Evolutionary conservation across 1,140 invertebrate genomes (phyloP), one percentile per base, ranked within the genome.

Genomic region (Calephelis nemesis): DNA sequence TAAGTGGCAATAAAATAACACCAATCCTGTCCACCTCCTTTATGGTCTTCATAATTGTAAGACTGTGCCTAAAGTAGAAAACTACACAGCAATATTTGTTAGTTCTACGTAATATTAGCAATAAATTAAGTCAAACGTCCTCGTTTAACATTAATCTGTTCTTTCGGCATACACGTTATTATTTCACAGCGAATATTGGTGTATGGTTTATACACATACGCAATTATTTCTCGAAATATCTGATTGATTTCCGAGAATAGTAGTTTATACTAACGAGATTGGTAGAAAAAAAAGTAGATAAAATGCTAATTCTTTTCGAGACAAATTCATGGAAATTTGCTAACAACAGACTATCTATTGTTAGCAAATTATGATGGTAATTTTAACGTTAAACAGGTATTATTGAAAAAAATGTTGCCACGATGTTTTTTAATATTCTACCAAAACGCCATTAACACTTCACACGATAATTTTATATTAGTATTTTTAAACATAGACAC

Each of bases 61-160:
- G 50, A 54, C 50, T 54, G 50, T 54, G 50, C 50, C 50, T 54
- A 54, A 19, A 54, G 50, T 54, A 54, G 50, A 54, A 30, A 30
- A 19, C 52, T 54, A 54, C 19, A 13, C 15, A 54, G 52, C 52
- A 54, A 54, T 54, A 54, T 30, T 54, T 54, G 52, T 54, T 54
- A 54, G 52, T 54, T 54, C 52, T 15, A 54, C 52, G 52, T 54
- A 30, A 45, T 45, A 45, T 9, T 54, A 54, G 52, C 52, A 54
- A 54, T 54, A 54, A 54, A 54, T 54, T 45, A 11, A 30, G 52
- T 54, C 52, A 30, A 1, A 19, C n/a, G 52, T 54, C 52, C 19
- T 54, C 19, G 19, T 54, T 13, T 54, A 54, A 5, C 10, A 54
- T 19, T 19, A 19, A 10, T 13, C 7, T 9, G 15, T 10, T 54